Evolutionary conservation across 2,797 vertebrate genomes (phyloP), one percentile per base, ranked within the genome.

Genomic region (Macropodus opercularis): DNA sequence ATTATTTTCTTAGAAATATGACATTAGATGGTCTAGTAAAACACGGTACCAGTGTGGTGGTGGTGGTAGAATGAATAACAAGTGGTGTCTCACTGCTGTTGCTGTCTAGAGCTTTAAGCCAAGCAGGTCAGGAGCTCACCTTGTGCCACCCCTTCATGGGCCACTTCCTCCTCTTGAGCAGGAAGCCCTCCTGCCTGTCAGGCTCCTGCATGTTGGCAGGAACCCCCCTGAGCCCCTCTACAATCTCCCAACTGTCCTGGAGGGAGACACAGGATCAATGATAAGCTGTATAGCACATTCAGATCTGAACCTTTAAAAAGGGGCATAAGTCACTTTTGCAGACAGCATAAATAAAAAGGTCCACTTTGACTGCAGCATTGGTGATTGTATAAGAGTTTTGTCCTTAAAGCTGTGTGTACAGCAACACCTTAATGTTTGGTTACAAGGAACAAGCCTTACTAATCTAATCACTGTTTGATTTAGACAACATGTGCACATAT

Each of bases 101-200:
- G 23, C 12, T 23, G 35, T 57, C 34, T 58, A 38, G 8, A 42
- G 18, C 13, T 40, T 56, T 29, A 50, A 47, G 7, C 40, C 15
- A 40, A 38, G 11, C 22, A 42, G 32, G 21, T 15, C 54, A 62
- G 23, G 18, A 24, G 23, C 90, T 83, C 81, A 98, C 97, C 95
- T 99, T 99, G 80, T 99, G 97, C 97, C 97, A 99, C 31, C 97
- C 97, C 87, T 99, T 99, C 91, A 99, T 93, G 58, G 97, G 97
- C 97, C 97, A 98, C 83, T 99, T 99, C 72, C 96, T 95, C 83
- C 92, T 98, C 87, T 99, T 99, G 79, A 98, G 92, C 86, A 99
- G 88, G 82, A 95, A 92, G 67, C 96, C 97, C 72, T 96, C 94
- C 79, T 96, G 95, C 67, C 90, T 90, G 26, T 91, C 89, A 0